phyloP scores from a whole-genome alignment of 2,888 invertebrate genomes.

The Tenthredo livida region DNA sequence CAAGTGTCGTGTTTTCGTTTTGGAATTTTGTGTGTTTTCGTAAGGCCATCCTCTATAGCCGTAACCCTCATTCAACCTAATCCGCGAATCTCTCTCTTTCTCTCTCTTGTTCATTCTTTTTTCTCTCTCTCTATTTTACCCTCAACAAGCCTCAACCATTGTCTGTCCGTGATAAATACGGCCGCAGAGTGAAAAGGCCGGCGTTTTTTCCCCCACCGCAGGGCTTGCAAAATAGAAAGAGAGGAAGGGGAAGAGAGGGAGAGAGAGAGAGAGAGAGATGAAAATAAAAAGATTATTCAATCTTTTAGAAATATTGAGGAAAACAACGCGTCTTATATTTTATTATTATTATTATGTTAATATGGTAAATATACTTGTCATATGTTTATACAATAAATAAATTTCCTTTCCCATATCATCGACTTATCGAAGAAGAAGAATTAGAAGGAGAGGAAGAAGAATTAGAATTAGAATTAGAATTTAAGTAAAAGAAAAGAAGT shows the following conservation, averaged over 20 bases:
- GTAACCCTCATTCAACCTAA: conserved; percentile 5
- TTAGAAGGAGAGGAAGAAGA: background rate
- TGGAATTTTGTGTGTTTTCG: background rate
- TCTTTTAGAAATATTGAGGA: background rate
- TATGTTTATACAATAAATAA: background rate
- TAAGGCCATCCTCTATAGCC: background rate
- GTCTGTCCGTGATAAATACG: conserved; percentile 13
- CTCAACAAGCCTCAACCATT: conserved; percentile 10
- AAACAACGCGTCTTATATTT: background rate
- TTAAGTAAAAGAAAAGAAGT: background rate
- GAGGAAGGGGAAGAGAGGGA: too few species aligned
- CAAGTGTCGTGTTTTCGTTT: background rate
- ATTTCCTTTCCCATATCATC: background rate
- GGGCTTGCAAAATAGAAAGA: background rate
- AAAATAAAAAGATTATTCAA: background rate
- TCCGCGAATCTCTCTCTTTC: background rate
- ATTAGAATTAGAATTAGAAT: background rate
- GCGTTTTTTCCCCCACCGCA: background rate
- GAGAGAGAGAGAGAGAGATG: too few species aligned
- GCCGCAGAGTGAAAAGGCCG: background rate
- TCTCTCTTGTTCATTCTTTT: background rate
- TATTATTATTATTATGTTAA: background rate
- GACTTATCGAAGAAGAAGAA: background rate
- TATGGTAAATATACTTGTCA: too few species aligned
- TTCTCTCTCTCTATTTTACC: background rate